Conservation (phyloP, 2,113 vertebrate species). For the Oncorhynchus mykiss region DNA sequence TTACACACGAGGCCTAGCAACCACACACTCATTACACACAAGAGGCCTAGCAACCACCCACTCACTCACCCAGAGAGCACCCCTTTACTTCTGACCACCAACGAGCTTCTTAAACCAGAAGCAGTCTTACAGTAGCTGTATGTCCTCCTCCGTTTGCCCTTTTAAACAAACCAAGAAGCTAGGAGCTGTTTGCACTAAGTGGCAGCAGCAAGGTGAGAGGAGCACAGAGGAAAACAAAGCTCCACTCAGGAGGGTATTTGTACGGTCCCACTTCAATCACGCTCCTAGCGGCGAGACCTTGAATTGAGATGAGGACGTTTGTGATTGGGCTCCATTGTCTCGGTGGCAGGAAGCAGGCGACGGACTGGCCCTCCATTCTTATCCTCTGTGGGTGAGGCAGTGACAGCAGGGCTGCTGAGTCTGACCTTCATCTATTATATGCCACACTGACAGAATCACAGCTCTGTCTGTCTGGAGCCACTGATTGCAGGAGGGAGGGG, state of each 20-base stretch:
- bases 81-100: no score
- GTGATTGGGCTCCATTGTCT: constrained; percentile 50
- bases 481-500: background rate
- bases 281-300: constrained; percentile 12
- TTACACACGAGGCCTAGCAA: no score
- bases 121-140: background rate
- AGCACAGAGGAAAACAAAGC: constrained; percentile 33
- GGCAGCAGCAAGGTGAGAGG: constrained; percentile 10
- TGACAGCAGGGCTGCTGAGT: background rate
- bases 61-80: no score
- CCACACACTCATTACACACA: no score
- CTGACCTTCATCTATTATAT: background rate
- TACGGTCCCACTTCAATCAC: constrained; percentile 50
- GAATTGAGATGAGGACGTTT: constrained; percentile 35
- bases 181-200: background rate
- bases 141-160: constrained; percentile 13
- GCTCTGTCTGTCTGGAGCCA: background rate
- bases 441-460: background rate
- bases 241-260: constrained; percentile 42
- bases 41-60: no score
- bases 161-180: constrained; percentile 21
- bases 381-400: background rate
- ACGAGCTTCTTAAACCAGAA: no score
- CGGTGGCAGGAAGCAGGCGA: background rate
- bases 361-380: background rate